phyloP scores from a whole-genome alignment of 2,888 invertebrate genomes.

The Drosophila parthenogenetica region DNA sequence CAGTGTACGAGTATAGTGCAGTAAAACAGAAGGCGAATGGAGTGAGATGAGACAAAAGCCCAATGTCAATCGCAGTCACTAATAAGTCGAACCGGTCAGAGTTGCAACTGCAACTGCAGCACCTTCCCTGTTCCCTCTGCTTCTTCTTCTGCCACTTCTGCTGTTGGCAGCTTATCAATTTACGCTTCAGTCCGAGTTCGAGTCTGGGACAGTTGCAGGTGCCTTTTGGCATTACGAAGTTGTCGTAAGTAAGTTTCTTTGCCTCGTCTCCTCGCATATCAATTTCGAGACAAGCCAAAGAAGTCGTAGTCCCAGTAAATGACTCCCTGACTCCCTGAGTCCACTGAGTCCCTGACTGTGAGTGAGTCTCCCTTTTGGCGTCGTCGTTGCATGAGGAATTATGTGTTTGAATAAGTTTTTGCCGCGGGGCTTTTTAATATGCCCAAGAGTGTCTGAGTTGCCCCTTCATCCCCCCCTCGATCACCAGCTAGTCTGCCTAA shows the following conservation, averaged over 20 bases:
- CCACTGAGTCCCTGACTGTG: neutral
- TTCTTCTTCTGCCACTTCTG: constrained; percentile 6
- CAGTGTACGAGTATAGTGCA: too few relatives aligned
- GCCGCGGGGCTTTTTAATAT: constrained; percentile 57
- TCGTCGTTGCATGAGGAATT: constrained; percentile 62
- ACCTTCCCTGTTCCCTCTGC: constrained; percentile 1
- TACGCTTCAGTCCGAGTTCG: constrained; percentile 51
- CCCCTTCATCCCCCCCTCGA: neutral
- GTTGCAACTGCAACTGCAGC: constrained; percentile 25
- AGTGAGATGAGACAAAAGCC: constrained; percentile 10
- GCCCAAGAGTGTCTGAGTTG: constrained; percentile 35
- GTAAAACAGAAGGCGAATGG: constrained; percentile 54
- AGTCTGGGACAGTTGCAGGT: constrained; percentile 62
- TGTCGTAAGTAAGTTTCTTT: constrained; percentile 32
- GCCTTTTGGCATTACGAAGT: constrained; percentile 55
- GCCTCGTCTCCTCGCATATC: constrained; percentile 39
- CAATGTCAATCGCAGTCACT: constrained; percentile 67
- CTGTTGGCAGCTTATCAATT: constrained; percentile 74
- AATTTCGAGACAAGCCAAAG: constrained; percentile 41
- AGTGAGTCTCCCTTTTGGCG: constrained; percentile 27
- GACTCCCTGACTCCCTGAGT: neutral
- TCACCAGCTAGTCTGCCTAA: constrained; percentile 50
- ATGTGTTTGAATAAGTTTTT: constrained; percentile 67
- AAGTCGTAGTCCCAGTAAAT: constrained; percentile 1
- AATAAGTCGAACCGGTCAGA: constrained; percentile 72